phyloP scores from a whole-genome alignment of 2,888 invertebrate species.

The Vesta saturnalis region DNA sequence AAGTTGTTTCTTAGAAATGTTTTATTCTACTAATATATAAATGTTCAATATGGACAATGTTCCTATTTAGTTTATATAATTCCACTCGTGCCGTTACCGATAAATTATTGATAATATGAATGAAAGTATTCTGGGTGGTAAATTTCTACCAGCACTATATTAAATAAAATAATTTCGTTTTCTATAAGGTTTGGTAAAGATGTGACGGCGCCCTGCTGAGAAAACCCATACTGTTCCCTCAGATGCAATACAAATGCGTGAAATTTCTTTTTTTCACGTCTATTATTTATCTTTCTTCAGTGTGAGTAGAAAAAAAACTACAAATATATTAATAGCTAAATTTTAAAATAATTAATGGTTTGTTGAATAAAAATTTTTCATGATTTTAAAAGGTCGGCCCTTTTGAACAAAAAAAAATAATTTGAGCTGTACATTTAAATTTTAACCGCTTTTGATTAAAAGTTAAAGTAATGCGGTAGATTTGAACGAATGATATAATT shows the following conservation, averaged over 20 bases:
- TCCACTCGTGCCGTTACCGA: too few species aligned
- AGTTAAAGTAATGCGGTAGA: too few species aligned
- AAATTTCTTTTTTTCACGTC: conserved; percentile 25
- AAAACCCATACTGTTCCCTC: conserved; percentile 18
- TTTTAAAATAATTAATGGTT: not conserved
- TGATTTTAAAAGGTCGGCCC: not conserved
- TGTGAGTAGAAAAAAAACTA: not conserved
- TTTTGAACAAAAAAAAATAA: too few species aligned
- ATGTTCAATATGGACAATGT: too few species aligned
- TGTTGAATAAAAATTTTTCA: conserved; percentile 1
- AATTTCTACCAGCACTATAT: conserved; percentile 38
- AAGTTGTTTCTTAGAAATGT: too few species aligned
- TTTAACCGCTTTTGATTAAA: not conserved
- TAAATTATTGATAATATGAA: conserved; percentile 13
- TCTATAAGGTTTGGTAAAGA: conserved; percentile 34
- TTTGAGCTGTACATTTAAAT: too few species aligned
- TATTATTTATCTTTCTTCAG: conserved; percentile 16
- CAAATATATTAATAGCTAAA: not conserved
- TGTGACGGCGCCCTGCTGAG: conserved; percentile 30
- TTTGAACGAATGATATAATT: too few species aligned
- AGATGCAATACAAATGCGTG: conserved; percentile 23
- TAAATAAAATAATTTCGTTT: conserved; percentile 44
- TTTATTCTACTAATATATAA: too few species aligned
- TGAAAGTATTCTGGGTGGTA: conserved; percentile 34
- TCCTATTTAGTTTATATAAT: too few species aligned